Percentiles rank a stretch among this genome's conserved stretches.
Evolutionary conservation across 1,140 invertebrate species (phyloP).

Genomic region (Scaptomyza pallida): DNA sequence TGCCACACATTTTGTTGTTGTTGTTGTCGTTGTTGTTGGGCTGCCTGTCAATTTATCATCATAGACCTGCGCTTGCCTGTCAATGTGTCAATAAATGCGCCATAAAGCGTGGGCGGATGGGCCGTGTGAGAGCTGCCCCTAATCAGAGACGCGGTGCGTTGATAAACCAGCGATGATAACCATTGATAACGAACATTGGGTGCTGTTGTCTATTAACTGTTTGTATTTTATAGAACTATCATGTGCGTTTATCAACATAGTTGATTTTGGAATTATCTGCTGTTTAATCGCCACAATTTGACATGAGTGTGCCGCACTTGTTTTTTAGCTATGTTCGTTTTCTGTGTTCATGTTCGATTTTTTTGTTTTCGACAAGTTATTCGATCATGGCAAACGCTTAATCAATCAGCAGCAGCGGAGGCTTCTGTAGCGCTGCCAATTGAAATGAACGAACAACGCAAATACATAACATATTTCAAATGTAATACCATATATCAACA

Average conservation of each 20-base stretch:
- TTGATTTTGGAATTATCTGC: slow-evolving; percentile 79
- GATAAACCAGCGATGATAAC: slow-evolving; percentile 43
- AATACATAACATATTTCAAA: slow-evolving; percentile 32
- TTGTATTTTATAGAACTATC: slow-evolving; percentile 42
- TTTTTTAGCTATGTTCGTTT: slow-evolving; percentile 67
- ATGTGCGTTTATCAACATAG: slow-evolving; percentile 57
- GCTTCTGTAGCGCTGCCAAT: slow-evolving; percentile 28
- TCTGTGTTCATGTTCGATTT: slow-evolving; percentile 7
- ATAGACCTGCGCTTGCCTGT: slow-evolving; percentile 70
- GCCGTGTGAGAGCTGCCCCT: slow-evolving; percentile 28
- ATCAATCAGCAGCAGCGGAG: slow-evolving; percentile 27
- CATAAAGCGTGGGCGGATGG: slow-evolving; percentile 47
- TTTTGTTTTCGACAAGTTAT: slow-evolving; percentile 6
- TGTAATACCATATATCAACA: slow-evolving; percentile 1
- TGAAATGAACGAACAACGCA: slow-evolving; percentile 36
- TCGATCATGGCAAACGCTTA: slow-evolving; percentile 8
- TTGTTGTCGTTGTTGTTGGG: too few relatives aligned
- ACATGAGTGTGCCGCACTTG: slow-evolving; percentile 75
- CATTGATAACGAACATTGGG: slow-evolving; percentile 28
- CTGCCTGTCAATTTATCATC: slow-evolving; percentile 74
- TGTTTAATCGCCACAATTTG: slow-evolving; percentile 75
- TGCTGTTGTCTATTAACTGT: slow-evolving; percentile 66
- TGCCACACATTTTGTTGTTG: slow-evolving; percentile 58
- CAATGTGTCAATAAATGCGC: slow-evolving; percentile 77
- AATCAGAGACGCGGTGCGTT: slow-evolving; percentile 39